Base-by-base conservation (phyloP, 2,797 vertebrate species). In the Poecilia gillii region DNA sequence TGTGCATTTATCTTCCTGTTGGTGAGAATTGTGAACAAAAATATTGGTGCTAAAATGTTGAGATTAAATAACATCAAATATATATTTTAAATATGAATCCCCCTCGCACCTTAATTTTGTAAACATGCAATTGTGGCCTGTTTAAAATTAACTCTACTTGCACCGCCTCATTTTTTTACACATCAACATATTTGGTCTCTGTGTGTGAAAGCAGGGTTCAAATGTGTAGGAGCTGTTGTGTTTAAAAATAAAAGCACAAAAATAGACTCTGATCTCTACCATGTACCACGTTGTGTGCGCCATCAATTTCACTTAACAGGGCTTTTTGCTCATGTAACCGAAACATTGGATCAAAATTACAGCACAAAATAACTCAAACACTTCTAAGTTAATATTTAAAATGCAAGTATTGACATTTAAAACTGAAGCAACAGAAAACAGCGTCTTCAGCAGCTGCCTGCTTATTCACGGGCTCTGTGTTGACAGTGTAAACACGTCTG, bases 401-500 rank as follows among this genome's bases (percentile, higher is more conserved):
- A 55, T 39, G 70, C 59, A n/a, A 23, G n/a, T 76, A 72, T 74
- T 66, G n/a, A 78, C 68, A 36, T 83, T 46, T 53, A 16, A 47
- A 4, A 76, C 25, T 49, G 36, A 2, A 23, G 45, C 23, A 49
- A 3, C 20, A 57, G 0, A 73, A 43, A 25, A 12, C 23, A 66
- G 36, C 77, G 55, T 31, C 62, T 49, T 53, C 4, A 0, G 68
- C 7, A 25, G 12, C 0, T 28, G 72, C 49, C 75, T 45, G 39
- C 57, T 76, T 39, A 79, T 64, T 41, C 36, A 12, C 55, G 18
- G 73, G 41, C 39, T 12, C 51, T 55, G 53, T 45, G 73, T 68
- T 18, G 72, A 73, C 45, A 73, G 55, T 66, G 72, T 45, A 72
- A 78, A 77, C 62, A 53, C 14, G 8, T 45, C 31, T 76, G 79